These are phyloP conservation scores for Scolopax bukidnonensis DNA, from an alignment of 2,797 vertebrate species.

Conservation along the genomic window DNA sequence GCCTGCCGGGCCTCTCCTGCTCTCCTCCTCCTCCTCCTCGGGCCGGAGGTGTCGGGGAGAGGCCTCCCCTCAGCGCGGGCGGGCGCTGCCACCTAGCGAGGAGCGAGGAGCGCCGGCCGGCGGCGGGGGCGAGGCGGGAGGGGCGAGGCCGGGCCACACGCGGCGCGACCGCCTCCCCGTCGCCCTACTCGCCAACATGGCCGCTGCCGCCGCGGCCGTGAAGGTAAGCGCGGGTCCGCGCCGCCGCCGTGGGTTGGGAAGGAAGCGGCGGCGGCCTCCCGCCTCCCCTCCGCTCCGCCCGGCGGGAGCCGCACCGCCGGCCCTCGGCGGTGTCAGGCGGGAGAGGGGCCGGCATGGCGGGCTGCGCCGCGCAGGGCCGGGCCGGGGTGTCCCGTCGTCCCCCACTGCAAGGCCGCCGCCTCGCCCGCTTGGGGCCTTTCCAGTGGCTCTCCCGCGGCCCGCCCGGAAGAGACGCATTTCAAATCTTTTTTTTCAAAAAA, in stretches of 20 bases:
- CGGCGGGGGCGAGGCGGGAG: too few relatives aligned
- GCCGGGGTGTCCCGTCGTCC: too few relatives aligned
- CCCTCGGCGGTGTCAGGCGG: background rate
- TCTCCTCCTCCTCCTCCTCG: too few relatives aligned
- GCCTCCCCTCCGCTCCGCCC: background rate
- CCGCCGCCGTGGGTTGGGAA: too few relatives aligned
- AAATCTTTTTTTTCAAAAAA: too few relatives aligned
- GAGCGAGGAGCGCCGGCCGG: background rate
- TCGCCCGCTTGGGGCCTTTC: too few relatives aligned
- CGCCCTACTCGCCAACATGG: background rate
- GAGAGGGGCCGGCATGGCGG: background rate
- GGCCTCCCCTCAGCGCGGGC: background rate
- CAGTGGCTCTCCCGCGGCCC: background rate
- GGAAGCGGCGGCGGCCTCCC: background rate
- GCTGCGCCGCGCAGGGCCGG: background rate
- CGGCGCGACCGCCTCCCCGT: rapidly evolving
- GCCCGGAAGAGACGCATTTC: background rate
- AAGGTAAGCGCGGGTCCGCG: background rate
- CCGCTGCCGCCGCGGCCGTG: background rate
- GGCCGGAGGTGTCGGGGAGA: background rate
- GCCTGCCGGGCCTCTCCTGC: too few relatives aligned
- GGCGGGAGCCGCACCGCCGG: background rate
- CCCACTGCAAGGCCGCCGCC: too few relatives aligned
- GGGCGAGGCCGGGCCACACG: too few relatives aligned
- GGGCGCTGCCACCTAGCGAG: background rate